Percentiles rank a stretch among this genome's conserved stretches.
Evolutionary conservation across 53 echinoderm and acorn worm species (phyloP).

Genomic region (Holothuria scabra): DNA sequence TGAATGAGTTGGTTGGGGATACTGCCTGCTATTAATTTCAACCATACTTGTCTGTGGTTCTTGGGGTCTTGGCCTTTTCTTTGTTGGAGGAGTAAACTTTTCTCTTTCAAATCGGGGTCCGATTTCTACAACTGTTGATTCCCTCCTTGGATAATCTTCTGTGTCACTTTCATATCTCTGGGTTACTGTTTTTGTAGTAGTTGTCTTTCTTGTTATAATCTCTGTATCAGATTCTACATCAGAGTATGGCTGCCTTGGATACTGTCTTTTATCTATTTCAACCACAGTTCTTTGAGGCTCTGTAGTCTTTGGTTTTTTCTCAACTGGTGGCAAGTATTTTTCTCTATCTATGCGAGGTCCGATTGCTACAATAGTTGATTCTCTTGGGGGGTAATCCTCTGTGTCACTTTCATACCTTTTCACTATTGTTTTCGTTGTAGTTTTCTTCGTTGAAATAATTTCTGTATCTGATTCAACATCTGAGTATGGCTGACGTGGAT

Average conservation of each 20-base stretch:
- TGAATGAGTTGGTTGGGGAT: constrained; percentile 65
- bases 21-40: constrained; percentile 49
- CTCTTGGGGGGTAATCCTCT: constrained; percentile 33
- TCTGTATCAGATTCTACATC: constrained; percentile 56
- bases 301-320: constrained; percentile 29
- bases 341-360: constrained; percentile 53
- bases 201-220: constrained; percentile 64
- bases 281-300: constrained; percentile 56
- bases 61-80: constrained; percentile 28
- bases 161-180: constrained; percentile 68
- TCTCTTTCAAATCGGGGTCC: constrained; percentile 62
- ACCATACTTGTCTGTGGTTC: constrained; percentile 37
- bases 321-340: constrained; percentile 43
- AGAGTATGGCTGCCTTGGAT: constrained; percentile 17
- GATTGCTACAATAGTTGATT: constrained; percentile 53
- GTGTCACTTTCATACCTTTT: background rate
- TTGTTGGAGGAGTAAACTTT: constrained; percentile 42
- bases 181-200: constrained; percentile 68
- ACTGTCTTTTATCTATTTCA: constrained; percentile 22
- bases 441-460: constrained; percentile 58
- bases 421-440: constrained; percentile 53
- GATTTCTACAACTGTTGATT: constrained; percentile 54
- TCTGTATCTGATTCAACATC: constrained; percentile 59
- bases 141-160: constrained; percentile 40
- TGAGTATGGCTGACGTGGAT: constrained; percentile 65